Base-by-base conservation (phyloP, 1,140 invertebrate species). In the Littorina saxatilis region DNA sequence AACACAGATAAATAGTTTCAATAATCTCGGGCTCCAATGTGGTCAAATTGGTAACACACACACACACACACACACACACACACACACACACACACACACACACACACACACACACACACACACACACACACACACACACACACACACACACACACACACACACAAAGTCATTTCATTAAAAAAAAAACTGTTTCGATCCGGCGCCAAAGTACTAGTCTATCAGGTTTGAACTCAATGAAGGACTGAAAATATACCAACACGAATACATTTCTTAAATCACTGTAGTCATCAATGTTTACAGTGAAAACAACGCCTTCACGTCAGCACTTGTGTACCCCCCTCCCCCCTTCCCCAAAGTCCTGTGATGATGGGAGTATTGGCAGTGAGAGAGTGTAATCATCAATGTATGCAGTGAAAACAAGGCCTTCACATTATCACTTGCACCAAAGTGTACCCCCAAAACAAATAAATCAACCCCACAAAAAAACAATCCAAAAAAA, bases 71-170 rank as follows among this genome's bases (percentile, higher is more conserved):
- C 37, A 79, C 58, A 79, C 37, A 79, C 37, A 79, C 43, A 63
- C 43, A 79, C 55, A 79, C 43, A 79, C 37, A 79, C 43, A 63
- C 37, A 79, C 58, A 79, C 43, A 79, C 50, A 66, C 43, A 79
- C 37, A 63, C 58, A 79, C 37, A 63, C 58, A 63, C 77, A 79
- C 37, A 79, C 37, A 79, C 58, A 66, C 58, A 63, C 58, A 79
- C 58, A 66, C 29, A 66, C 29, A 63, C 50, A 66, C 37, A 79
- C 37, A 79, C 55, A 79, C 37, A 79, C 55, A 79, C 55, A 79
- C 27, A 63, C 58, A 63, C 58, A 80, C 40, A 40, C 58, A 79
- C 27, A 70, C 40, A 70, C 43, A 70, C 40, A 70, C 50, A 70
- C 40, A 80, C 61, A 80, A n/a, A n/a, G n/a, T n/a, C n/a, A n/a